Conservation (phyloP, 2,113 vertebrate genomes). For the Mirounga angustirostris region DNA sequence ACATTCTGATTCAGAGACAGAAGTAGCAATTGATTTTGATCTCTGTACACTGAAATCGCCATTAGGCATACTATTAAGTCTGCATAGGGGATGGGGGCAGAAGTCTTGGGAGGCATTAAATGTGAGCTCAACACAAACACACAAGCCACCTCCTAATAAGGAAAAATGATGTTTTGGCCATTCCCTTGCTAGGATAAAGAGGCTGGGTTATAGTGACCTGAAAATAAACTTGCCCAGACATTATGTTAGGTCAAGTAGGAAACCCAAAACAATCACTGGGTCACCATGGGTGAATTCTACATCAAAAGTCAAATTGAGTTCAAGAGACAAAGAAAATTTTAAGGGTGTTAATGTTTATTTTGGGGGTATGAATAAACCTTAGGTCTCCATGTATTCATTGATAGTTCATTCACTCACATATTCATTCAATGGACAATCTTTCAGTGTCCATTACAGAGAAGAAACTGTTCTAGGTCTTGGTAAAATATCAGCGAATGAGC, state of each 20-base stretch:
- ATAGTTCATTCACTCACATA: background rate
- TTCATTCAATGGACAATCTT: background rate
- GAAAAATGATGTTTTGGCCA: conserved; percentile 69
- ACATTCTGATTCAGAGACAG: background rate
- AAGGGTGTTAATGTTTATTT: conserved; percentile 23
- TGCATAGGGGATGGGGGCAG: background rate
- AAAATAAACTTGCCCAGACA: conserved; percentile 71
- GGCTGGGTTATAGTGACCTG: conserved; percentile 71
- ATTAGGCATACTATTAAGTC: background rate
- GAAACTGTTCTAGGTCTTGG: background rate
- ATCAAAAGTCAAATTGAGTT: conserved; percentile 56
- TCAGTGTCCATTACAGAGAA: background rate
- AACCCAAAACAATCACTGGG: conserved; percentile 55
- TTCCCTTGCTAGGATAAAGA: conserved; percentile 62
- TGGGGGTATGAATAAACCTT: background rate
- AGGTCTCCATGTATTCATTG: background rate
- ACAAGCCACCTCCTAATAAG: conserved; percentile 65
- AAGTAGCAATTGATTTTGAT: conserved; percentile 26
- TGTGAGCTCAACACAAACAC: conserved; percentile 49
- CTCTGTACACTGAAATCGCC: background rate
- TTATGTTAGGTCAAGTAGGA: conserved; percentile 70
- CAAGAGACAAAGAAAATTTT: conserved; percentile 12
- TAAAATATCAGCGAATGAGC: background rate
- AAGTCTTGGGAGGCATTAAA: conserved; percentile 60
- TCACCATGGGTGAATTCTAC: conserved; percentile 34